These are phyloP conservation scores for Lytechinus variegatus DNA, from an alignment of 35 echinoderm and acorn worm genomes.

Conservation along the genomic window DNA sequence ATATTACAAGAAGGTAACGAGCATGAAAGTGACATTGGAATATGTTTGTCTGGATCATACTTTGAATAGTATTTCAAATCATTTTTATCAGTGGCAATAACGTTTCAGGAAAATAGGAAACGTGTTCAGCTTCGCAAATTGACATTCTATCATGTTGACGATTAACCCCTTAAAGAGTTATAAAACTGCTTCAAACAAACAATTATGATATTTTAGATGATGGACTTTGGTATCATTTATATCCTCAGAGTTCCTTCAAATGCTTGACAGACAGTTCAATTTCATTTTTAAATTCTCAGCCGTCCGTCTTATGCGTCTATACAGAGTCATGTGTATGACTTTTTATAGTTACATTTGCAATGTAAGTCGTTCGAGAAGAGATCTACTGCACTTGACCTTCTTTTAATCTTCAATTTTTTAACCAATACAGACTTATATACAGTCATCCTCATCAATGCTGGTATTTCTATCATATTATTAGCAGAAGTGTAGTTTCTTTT, in stretches of 20 bases:
- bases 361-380: background rate
- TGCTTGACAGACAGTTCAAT: background rate
- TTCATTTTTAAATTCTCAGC: background rate
- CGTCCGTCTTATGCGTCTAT: background rate
- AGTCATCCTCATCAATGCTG: no score
- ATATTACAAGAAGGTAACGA: no score
- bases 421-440: no score
- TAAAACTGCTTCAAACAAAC: background rate
- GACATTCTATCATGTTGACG: background rate
- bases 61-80: background rate
- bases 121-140: background rate
- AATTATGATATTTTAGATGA: background rate
- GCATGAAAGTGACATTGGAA: no score
- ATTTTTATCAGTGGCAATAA: background rate
- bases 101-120: background rate
- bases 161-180: conserved; percentile 12
- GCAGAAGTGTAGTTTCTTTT: no score
- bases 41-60: background rate
- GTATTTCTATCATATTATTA: no score
- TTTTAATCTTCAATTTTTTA: background rate
- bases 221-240: conserved; percentile 13
- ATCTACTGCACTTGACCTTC: background rate
- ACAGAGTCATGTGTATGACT: background rate
- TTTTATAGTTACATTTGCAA: background rate
- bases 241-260: background rate